Base-by-base conservation (phyloP, 2,797 vertebrate species). In the Sebastes melanostomus region DNA sequence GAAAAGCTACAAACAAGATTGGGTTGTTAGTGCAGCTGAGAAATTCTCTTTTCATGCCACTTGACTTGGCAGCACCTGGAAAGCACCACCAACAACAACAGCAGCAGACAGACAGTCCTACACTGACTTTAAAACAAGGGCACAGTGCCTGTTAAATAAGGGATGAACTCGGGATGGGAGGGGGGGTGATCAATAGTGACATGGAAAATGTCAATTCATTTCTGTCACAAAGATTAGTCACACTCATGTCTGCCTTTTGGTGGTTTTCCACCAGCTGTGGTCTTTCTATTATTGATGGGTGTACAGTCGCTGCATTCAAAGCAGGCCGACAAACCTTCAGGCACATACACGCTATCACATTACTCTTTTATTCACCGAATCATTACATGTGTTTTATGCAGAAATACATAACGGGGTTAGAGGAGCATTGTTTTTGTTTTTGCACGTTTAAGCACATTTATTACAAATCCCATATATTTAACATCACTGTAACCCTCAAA, bases 121-220 rank as follows among this genome's bases (percentile, higher is more conserved):
- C 52, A n/a, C 62, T 24, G 79, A 81, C 60, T 62, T 69, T 22
- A 75, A 70, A 50, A 62, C 42, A 72, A 72, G 65, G 80, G 67
- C 74, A 78, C 36, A 30, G 58, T 20, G 74, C 5, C 65, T 59
- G 76, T 36, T 68, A 77, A 69, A 82, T 20, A 13, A n/a, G 13
- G 30, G 59, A 6, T 81, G 32, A 72, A 20, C 20, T 52, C 25
- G 54, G 66, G 61, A 18, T 2, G 27, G 42, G 18, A 18, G 38
- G 12, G 42, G 8, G 5, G 70, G 13, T 27, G 66, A 81, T 88
- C 88, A 63, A 86, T 89, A 29, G 46, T 63, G 75, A 82, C 82
- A 80, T 65, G 85, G 81, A 88, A 89, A 84, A 75, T 87, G 90
- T 91, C n/a, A 87, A 91, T 88, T 80, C 1, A 36, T 86, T 82